phyloP scores from a whole-genome alignment of 2,888 invertebrate species.

The Gymnoscelis rufifasciata region DNA sequence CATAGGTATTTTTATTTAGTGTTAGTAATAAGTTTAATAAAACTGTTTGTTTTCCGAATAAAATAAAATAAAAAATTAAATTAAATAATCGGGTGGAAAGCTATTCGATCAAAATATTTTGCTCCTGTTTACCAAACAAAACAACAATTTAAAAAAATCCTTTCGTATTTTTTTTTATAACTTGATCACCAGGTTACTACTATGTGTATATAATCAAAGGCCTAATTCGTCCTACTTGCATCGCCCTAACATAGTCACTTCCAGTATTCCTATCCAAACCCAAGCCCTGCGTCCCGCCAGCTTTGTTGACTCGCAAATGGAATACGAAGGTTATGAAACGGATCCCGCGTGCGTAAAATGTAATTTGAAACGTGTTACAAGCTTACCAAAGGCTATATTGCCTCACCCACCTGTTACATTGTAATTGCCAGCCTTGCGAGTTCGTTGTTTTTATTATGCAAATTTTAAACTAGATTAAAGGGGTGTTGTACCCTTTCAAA shows the following conservation, averaged over 20 bases:
- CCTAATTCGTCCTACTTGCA: too few species aligned
- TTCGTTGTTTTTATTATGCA: conserved; percentile 20
- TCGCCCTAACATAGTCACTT: conserved; percentile 16
- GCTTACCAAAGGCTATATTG: conserved; percentile 22
- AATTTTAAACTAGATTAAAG: conserved; percentile 22
- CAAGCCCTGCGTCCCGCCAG: conserved; percentile 25
- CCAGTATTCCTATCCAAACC: conserved; percentile 9
- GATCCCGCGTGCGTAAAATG: conserved; percentile 37
- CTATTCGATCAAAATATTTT: too few species aligned
- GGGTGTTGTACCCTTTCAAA: conserved; percentile 14
- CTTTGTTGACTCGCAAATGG: conserved; percentile 46
- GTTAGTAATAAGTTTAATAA: too few species aligned
- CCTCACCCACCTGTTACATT: conserved; percentile 13
- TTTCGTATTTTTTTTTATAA: too few species aligned
- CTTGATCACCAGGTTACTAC: too few species aligned
- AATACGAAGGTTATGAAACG: conserved; percentile 46
- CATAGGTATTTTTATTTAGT: too few species aligned
- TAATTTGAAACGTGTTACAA: conserved; percentile 45
- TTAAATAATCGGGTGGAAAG: too few species aligned
- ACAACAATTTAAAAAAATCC: too few species aligned
- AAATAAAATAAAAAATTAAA: too few species aligned
- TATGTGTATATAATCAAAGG: too few species aligned
- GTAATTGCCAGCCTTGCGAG: conserved; percentile 16
- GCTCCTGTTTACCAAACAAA: too few species aligned
- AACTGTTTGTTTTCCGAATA: too few species aligned